A percentile compares a stretch with the other conserved stretches of the same genome.
These are phyloP conservation scores for Chromis chromis DNA, from an alignment of 2,797 vertebrate genomes.

Conservation along the genomic window DNA sequence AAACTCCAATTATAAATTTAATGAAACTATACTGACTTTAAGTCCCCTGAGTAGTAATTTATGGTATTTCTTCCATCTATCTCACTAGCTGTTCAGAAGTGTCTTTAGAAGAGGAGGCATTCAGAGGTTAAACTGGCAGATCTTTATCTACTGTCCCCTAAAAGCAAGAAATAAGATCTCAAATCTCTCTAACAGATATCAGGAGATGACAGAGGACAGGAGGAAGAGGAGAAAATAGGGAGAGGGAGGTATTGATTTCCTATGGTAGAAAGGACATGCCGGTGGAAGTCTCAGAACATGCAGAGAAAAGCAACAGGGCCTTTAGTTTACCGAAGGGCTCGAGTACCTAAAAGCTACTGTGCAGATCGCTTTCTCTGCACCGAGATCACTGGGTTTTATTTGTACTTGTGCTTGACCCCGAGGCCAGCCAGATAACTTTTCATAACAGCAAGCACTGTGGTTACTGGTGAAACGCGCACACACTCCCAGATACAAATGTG, in stretches of 20 bases:
- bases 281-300: slow-evolving; percentile 50
- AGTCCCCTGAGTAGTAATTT: slow-evolving; percentile 28
- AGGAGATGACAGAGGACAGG: slow-evolving; percentile 42
- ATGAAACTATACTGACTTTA: slow-evolving; percentile 1
- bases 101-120: slow-evolving; percentile 13
- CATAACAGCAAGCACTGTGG: slow-evolving; percentile 53
- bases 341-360: slow-evolving; percentile 49
- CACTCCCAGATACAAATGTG: slow-evolving; percentile 53
- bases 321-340: slow-evolving; percentile 52
- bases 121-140: slow-evolving; percentile 45
- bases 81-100: slow-evolving; percentile 30
- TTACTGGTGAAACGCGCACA: slow-evolving; percentile 52
- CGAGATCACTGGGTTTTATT: slow-evolving; percentile 59
- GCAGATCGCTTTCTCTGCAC: slow-evolving; percentile 40
- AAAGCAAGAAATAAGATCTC: slow-evolving; percentile 46
- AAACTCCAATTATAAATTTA: slow-evolving; percentile 9
- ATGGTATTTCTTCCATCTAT: slow-evolving; percentile 11
- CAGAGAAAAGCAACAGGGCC: slow-evolving; percentile 52
- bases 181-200: slow-evolving; percentile 44
- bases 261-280: slow-evolving; percentile 40
- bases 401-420: slow-evolving; percentile 70
- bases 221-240: slow-evolving; percentile 55
- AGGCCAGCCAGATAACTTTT: slow-evolving; percentile 66
- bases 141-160: slow-evolving; percentile 34
- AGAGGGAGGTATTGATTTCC: slow-evolving; percentile 56